A percentile compares a stretch with the other conserved stretches of the same genome.
Conservation (phyloP, 1,140 invertebrate genomes). For the Habropoda laboriosa region DNA sequence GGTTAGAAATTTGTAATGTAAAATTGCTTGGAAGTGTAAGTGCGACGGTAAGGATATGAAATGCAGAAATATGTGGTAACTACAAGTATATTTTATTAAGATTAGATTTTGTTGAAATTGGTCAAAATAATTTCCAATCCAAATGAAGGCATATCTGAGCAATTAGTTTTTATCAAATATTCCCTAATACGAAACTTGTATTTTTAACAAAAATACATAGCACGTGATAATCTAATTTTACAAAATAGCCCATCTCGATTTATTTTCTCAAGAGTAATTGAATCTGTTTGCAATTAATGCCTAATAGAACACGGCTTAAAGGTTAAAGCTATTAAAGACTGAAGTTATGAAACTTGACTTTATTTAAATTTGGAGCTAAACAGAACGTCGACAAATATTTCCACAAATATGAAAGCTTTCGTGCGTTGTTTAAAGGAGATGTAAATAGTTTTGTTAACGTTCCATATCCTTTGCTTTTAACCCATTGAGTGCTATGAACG, state of each 20-base stretch:
- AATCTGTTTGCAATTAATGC: not conserved
- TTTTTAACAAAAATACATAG: not conserved
- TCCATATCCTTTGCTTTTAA: not conserved
- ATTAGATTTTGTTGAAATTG: not conserved
- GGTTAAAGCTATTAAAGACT: not conserved
- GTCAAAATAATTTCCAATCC: not conserved
- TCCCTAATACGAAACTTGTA: not conserved
- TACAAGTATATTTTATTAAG: not conserved
- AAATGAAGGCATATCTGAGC: too few species aligned
- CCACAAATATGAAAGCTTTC: not conserved
- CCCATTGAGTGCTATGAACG: too few species aligned
- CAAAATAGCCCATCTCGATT: not conserved
- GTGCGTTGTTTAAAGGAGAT: not conserved
- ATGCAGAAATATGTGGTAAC: not conserved
- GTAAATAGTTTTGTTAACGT: not conserved
- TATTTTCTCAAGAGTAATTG: not conserved
- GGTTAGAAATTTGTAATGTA: too few species aligned
- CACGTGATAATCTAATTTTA: not conserved
- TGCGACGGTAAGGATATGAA: too few species aligned
- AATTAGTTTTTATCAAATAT: not conserved
- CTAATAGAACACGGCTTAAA: not conserved
- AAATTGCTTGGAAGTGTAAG: not conserved
- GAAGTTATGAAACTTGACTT: conserved; percentile 3
- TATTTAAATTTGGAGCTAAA: not conserved
- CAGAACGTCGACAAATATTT: not conserved